Conservation (phyloP, 2,113 vertebrate genomes). For the Macrotus californicus region DNA sequence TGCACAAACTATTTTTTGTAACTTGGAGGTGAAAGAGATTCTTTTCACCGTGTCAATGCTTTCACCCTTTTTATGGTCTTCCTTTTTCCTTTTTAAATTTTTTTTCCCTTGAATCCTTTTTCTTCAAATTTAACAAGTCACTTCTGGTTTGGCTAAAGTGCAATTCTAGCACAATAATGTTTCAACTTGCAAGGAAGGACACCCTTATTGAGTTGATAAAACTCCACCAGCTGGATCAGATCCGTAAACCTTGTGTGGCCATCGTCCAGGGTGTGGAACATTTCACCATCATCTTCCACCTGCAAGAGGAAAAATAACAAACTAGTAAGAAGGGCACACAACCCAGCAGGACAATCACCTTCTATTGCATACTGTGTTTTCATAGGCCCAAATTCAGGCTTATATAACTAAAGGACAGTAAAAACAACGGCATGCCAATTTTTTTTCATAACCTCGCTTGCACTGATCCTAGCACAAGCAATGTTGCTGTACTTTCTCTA, state of each 20-base stretch:
- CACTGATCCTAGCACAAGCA: not conserved
- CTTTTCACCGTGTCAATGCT: constrained; percentile 53
- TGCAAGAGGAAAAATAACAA: constrained; percentile 72
- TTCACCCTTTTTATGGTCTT: constrained; percentile 20
- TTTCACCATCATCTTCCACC: constrained; percentile 92
- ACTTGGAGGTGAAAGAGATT: constrained; percentile 62
- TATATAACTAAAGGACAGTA: not conserved
- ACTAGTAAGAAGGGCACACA: not conserved
- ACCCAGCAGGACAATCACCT: not conserved
- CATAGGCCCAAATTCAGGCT: not conserved
- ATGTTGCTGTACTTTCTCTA: not conserved
- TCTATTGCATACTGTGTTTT: not conserved
- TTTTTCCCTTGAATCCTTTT: constrained; percentile 50
- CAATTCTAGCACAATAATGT: constrained; percentile 91
- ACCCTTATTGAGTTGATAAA: constrained; percentile 96
- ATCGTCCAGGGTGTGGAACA: constrained; percentile 94
- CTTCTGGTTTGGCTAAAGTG: constrained; percentile 83
- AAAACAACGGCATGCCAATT: not conserved
- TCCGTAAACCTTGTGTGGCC: constrained; percentile 95
- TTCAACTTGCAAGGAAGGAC: constrained; percentile 95
- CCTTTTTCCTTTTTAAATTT: not conserved
- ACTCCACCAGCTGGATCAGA: constrained; percentile 98
- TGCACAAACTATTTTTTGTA: constrained; percentile 55
- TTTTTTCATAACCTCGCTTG: not conserved
- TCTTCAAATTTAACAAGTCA: constrained; percentile 48